Base-by-base conservation (phyloP, 2,888 invertebrate genomes). In the Gymnoscelis rufifasciata region DNA sequence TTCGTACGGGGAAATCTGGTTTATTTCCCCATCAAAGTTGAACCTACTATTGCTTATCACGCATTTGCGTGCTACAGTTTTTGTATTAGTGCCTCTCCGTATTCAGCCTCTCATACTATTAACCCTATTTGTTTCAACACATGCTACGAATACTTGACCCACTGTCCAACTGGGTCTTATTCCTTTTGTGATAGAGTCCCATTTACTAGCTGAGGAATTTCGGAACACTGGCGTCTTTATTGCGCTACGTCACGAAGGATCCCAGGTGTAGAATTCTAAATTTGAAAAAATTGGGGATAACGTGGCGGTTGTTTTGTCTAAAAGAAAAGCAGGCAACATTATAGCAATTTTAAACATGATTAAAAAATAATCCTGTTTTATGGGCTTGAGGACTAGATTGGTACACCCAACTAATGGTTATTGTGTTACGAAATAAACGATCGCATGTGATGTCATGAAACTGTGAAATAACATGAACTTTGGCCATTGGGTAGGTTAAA, bases 241-340 rank as follows among this genome's bases (percentile, higher is more conserved):
- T 79, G 78, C 74, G 64, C 68, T 71, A 68, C 76, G 78, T 81
- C 84, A 83, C 84, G 84, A 75, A 79, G 68, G 74, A 75, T 74
- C 75, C 77, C 81, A 83, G 82, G 83, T 83, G 83, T 70, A 78
- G 80, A 80, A 79, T 79, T 75, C 78, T 78, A 82, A 73, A 77
- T 78, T 76, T 73, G 69, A 70, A 78, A 76, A n/a, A 75, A 74
- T 74, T 68, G 64, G 67, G 73, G 64, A 77, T 72, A 71, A 76
- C 71, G 78, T 76, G 72, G 75, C 72, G 74, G 74, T 74, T 74
- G 68, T 67, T 73, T 69, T 70, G 69, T 67, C 67, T 65, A n/a
- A 43, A 65, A 65, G 64, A 70, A 70, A 69, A 14, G 13, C n/a
- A 14, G 14, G 6, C 15, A 33, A 33, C 13, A 33, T 33, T 3